Evolutionary conservation across 1,140 invertebrate species (phyloP).

Genomic region (Cylas formicarius): DNA sequence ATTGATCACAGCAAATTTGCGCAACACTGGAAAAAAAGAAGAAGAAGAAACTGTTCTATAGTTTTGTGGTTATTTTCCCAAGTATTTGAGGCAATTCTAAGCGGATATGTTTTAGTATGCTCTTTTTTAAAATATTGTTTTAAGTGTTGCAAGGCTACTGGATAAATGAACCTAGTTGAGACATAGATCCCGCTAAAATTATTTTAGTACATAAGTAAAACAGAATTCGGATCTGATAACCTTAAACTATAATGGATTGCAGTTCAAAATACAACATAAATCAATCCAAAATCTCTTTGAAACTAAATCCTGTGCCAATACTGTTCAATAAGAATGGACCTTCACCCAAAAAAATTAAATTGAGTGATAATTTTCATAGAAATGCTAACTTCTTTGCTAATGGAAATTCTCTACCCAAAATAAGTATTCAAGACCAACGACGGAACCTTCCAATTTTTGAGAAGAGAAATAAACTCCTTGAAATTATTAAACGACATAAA

Average conservation of each 20-base stretch:
- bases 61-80: too few relatives aligned
- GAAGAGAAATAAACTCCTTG: slow-evolving; percentile 48
- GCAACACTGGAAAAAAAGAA: too few relatives aligned
- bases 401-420: slow-evolving; percentile 26
- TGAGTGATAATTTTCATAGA: slow-evolving; percentile 3
- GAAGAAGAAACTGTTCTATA: too few relatives aligned
- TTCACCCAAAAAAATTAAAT: slow-evolving; percentile 12
- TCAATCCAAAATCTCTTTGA: slow-evolving; percentile 28
- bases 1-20: too few relatives aligned
- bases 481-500: slow-evolving; percentile 48
- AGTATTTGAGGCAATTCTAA: too few relatives aligned
- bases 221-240: too few relatives aligned
- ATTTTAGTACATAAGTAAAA: too few relatives aligned
- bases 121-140: too few relatives aligned
- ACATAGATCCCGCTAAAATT: too few relatives aligned
- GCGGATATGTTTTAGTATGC: too few relatives aligned
- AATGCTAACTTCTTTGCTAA: slow-evolving; percentile 17
- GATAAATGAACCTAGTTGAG: too few relatives aligned
- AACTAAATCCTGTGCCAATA: slow-evolving; percentile 32
- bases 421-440: slow-evolving; percentile 45
- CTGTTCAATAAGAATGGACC: slow-evolving; percentile 31
- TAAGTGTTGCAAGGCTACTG: too few relatives aligned
- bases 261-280: slow-evolving; percentile 28
- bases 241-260: slow-evolving; percentile 14
- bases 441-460: slow-evolving; percentile 47